These are phyloP conservation scores for Drosophila pseudoananassae DNA, from an alignment of 1,140 invertebrate genomes.

Conservation along the genomic window DNA sequence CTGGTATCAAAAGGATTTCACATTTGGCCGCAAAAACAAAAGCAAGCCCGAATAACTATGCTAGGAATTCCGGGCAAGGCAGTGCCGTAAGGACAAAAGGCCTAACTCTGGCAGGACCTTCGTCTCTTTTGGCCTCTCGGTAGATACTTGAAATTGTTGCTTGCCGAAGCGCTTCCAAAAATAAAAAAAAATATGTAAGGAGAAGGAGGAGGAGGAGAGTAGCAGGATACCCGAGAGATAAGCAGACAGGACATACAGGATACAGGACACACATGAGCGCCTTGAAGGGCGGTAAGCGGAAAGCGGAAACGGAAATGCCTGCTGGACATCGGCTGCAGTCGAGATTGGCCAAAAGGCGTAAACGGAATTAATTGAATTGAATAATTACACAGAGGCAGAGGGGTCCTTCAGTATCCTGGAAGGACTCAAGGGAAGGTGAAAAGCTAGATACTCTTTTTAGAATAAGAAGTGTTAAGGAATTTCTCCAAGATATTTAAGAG, in stretches of 20 bases:
- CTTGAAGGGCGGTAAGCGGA: constrained; percentile 39
- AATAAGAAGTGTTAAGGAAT: neutral
- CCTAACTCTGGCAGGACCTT: constrained; percentile 29
- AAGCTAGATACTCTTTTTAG: neutral
- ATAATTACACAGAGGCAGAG: constrained; percentile 66
- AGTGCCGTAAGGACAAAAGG: constrained; percentile 41
- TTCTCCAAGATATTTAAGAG: neutral
- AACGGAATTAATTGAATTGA: constrained; percentile 82
- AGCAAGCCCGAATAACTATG: constrained; percentile 57
- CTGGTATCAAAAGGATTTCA: constrained; percentile 51
- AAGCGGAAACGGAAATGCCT: constrained; percentile 69
- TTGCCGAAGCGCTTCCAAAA: constrained; percentile 17
- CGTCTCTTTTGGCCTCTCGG: neutral
- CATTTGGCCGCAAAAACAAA: constrained; percentile 60
- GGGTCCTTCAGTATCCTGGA: too few species aligned
- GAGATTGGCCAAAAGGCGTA: constrained; percentile 50
- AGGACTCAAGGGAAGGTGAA: neutral
- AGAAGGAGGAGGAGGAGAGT: neutral
- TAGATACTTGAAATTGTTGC: constrained; percentile 69
- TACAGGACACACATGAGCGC: constrained; percentile 54
- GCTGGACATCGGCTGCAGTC: constrained; percentile 6
- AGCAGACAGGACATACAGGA: constrained; percentile 27
- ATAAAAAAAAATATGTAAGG: neutral
- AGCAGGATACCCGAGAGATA: constrained; percentile 13
- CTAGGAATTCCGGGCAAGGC: constrained; percentile 51